Base-by-base conservation (phyloP, 2,888 invertebrate genomes). In the Phania funesta region DNA sequence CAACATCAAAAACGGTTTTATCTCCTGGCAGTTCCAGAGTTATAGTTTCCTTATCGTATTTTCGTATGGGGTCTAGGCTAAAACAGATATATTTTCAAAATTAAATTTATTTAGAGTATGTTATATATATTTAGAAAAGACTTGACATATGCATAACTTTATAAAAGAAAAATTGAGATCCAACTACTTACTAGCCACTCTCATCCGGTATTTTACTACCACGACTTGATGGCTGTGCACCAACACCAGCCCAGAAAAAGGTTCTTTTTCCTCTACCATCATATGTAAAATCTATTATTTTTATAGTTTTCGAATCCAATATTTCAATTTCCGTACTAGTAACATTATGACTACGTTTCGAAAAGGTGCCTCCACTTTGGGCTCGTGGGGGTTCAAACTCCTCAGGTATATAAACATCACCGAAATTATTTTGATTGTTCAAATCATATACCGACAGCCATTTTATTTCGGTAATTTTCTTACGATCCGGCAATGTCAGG, bases 401-500 rank as follows among this genome's bases (percentile, higher is more conserved):
- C 87, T 97, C 97, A 0, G 97, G 97, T 85, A 98, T 94, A 89
- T 95, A 96, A 67, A 97, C 95, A 90, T 98, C 98, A 0, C 96
- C 98, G 89, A 97, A 97, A 44, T 96, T 94, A 90, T 96, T 96
- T 93, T 97, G 96, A 87, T 94, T 94, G 86, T 94, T 94, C 52
- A 98, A 93, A 92, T 98, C 98, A 91, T 96, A 98, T 64, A 98
- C 93, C 0, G 97, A 95, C 75, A 98, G 93, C 98, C 98, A 98
- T 91, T 96, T 95, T 84, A 97, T 94, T 85, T 97, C 96, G 0
- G 95, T 95, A 80, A 98, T 93, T 89, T 95, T 96, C 90, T 97
- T 97, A 84, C 94, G 94, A 83, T 97, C 97, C 0, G 97, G 97
- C 76, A 98, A 91, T 2, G 93, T 93, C 20, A 98, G 91, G 0